These are phyloP conservation scores for Adoxophyes honmai DNA, from an alignment of 1,140 invertebrate genomes.

Conservation along the genomic window DNA sequence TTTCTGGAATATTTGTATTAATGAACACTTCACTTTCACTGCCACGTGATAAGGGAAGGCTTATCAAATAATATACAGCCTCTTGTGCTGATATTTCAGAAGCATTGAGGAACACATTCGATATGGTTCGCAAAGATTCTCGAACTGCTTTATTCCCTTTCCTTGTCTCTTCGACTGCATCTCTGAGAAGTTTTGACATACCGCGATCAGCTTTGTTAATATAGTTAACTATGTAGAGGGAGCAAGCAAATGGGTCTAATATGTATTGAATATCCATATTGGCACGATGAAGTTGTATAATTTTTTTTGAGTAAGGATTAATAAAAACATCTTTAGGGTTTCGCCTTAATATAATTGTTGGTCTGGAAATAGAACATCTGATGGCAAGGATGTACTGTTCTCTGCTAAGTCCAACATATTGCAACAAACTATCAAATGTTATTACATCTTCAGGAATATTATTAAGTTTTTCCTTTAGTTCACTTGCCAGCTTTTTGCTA, in stretches of 20 bases:
- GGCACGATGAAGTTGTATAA: slow-evolving; percentile 31
- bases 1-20: neutral
- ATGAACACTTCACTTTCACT: slow-evolving; percentile 6
- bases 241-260: slow-evolving; percentile 39
- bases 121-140: neutral
- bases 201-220: slow-evolving; percentile 25
- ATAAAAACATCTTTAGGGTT: slow-evolving; percentile 24
- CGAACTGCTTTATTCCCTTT: neutral
- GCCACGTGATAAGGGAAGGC: neutral
- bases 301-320: slow-evolving; percentile 37
- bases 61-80: neutral
- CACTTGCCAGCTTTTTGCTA: slow-evolving; percentile 11
- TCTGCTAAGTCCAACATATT: slow-evolving; percentile 23
- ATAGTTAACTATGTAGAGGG: slow-evolving; percentile 31
- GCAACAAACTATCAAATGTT: slow-evolving; percentile 12
- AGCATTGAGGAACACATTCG: slow-evolving; percentile 5
- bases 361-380: neutral
- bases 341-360: neutral
- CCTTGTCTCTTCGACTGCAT: neutral
- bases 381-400: slow-evolving; percentile 5
- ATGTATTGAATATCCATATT: slow-evolving; percentile 52
- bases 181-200: slow-evolving; percentile 17
- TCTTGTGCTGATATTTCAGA: slow-evolving; percentile 14
- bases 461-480: neutral
- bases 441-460: slow-evolving; percentile 14